Percentiles rank a stretch among this genome's conserved stretches.
Conservation (phyloP, 2,797 vertebrate species). For the Clarias fuscus region DNA sequence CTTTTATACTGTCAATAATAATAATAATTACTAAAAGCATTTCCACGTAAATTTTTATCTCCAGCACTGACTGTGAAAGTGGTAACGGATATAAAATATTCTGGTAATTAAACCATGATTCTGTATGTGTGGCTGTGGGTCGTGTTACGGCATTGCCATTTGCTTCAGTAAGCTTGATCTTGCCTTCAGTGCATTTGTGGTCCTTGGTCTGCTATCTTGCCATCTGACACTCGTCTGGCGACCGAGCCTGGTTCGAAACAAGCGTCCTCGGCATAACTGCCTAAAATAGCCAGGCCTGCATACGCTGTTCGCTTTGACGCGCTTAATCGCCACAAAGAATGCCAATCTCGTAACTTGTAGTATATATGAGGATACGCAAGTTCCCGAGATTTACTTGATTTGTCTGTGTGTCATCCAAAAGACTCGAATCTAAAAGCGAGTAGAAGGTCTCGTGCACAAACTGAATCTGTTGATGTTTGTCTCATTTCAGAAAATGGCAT, state of each 20-base stretch:
- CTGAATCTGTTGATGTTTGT: background rate
- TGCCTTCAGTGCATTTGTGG: background rate
- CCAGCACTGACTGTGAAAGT: background rate
- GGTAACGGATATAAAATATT: background rate
- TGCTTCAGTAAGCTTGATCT: no score
- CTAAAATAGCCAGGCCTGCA: constrained; percentile 34
- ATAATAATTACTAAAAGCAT: no score
- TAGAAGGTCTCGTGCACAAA: no score
- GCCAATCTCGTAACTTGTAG: constrained; percentile 36
- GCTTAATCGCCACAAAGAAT: background rate
- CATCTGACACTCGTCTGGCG: background rate
- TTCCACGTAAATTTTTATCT: background rate
- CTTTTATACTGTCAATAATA: no score
- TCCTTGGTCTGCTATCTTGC: background rate
- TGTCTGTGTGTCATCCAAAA: background rate
- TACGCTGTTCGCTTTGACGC: background rate
- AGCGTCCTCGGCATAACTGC: constrained; percentile 11
- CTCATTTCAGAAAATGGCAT: constrained; percentile 92
- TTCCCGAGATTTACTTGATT: background rate
- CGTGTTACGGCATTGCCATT: background rate
- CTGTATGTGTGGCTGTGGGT: background rate
- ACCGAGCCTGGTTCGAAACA: background rate
- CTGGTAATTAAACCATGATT: background rate
- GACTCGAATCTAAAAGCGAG: background rate
- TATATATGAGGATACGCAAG: background rate